Base-by-base conservation (phyloP, 1,140 invertebrate species). In the Druon quercuslanigerum region DNA sequence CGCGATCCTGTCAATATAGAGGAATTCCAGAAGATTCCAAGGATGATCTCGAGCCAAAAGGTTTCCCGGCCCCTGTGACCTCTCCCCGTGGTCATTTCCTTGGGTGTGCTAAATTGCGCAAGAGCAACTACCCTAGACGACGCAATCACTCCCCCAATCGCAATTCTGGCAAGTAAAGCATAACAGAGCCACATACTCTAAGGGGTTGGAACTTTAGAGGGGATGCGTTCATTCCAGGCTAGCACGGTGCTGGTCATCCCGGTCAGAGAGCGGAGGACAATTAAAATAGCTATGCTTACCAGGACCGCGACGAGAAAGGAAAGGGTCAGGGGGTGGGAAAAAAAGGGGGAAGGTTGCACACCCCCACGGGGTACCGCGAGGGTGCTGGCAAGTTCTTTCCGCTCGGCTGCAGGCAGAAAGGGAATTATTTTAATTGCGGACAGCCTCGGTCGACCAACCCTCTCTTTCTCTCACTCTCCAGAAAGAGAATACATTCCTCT, bases 401-500 rank as follows among this genome's bases (percentile, higher is more conserved):
- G 80, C 81, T 83, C 82, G 82, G 80, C 82, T 83, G 81, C 75
- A 80, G 82, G 60, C 90, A 91, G 91, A 92, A 91, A 92, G 91
- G 90, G 91, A 92, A 92, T 92, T 92, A 92, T 92, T 92, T 92
- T 92, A 92, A 92, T 92, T 91, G 90, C 91, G 90, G 90, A 89
- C 90, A 90, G 88, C 88, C 88, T 88, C 88, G 89, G 86, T 89
- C 87, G 87, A 89, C 89, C 89, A 88, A 86, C 81, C 88, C 74
- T 84, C 80, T 79, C 83, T 77, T 76, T 83, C 77, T 83, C 80
- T 78, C 82, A 72, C 84, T 82, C 71, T 71, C 7, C 50, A 73
- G 60, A 50, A 54, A 52, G 33, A 51, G 72, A 0, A 72, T 73
- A 20, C 51, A 71, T 71, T 3, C 72, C 74, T 79, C 82, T 78